phyloP scores from a whole-genome alignment of 2,113 vertebrate species.

The Hippocampus comes region DNA sequence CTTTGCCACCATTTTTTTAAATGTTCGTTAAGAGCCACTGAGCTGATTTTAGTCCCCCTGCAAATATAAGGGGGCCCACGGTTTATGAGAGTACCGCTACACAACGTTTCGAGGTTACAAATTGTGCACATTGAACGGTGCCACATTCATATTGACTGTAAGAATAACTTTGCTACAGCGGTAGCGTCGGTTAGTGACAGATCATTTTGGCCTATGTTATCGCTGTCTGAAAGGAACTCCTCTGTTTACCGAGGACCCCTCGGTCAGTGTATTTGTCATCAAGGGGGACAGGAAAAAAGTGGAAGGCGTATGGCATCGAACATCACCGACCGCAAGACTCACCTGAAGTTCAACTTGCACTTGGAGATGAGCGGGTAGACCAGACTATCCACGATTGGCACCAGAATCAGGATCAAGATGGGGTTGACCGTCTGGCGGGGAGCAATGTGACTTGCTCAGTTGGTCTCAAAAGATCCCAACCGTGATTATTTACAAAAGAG shows the following conservation, averaged over 20 bases:
- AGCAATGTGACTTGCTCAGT: neutral
- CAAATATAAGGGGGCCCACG: no score
- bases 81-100: no score
- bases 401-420: constrained; percentile 85
- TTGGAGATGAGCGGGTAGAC: constrained; percentile 86
- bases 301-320: no score
- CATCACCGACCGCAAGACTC: constrained; percentile 57
- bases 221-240: no score
- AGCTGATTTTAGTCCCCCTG: no score
- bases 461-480: neutral
- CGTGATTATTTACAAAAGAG: neutral
- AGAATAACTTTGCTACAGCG: no score
- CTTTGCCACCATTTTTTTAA: no score
- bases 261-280: neutral
- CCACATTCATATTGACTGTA: no score
- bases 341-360: constrained; percentile 90
- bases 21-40: neutral
- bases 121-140: no score
- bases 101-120: no score
- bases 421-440: constrained; percentile 83
- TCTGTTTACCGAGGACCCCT: neutral
- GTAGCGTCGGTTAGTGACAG: no score
- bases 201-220: neutral
- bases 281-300: neutral
- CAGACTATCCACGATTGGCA: constrained; percentile 79